Percentiles rank a stretch among this genome's conserved stretches.
These are phyloP conservation scores for Mormyrops boulengeri DNA, from an alignment of 2,797 vertebrate species.

Conservation along the genomic window DNA sequence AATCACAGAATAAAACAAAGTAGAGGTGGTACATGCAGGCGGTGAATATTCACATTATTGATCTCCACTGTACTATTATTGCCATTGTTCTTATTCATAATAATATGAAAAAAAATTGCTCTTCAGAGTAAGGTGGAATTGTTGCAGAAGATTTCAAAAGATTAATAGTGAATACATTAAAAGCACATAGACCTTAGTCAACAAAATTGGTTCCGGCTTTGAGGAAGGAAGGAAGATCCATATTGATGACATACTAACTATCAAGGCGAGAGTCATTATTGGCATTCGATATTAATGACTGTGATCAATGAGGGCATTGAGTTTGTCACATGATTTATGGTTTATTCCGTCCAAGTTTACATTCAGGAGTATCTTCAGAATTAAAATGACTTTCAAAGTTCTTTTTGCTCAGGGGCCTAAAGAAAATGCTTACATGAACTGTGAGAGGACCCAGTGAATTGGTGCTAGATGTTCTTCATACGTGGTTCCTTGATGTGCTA, in stretches of 20 bases:
- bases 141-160: background rate
- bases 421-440: background rate
- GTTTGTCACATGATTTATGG: background rate
- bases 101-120: background rate
- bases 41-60: background rate
- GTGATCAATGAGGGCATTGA: background rate
- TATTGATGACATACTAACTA: background rate
- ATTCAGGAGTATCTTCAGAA: background rate
- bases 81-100: background rate
- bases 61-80: background rate
- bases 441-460: background rate
- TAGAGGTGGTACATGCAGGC: background rate
- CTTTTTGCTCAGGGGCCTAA: background rate
- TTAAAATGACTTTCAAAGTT: background rate
- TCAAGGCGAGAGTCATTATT: conserved; percentile 9
- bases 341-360: background rate
- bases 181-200: background rate
- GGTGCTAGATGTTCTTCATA: background rate
- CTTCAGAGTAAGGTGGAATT: background rate
- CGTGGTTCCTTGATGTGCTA: background rate
- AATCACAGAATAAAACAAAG: background rate
- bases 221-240: background rate
- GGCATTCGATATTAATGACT: background rate
- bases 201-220: background rate
- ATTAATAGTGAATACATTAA: background rate